Evolutionary conservation across 2,113 vertebrate species (phyloP).

Genomic region (Amia ocellicauda): DNA sequence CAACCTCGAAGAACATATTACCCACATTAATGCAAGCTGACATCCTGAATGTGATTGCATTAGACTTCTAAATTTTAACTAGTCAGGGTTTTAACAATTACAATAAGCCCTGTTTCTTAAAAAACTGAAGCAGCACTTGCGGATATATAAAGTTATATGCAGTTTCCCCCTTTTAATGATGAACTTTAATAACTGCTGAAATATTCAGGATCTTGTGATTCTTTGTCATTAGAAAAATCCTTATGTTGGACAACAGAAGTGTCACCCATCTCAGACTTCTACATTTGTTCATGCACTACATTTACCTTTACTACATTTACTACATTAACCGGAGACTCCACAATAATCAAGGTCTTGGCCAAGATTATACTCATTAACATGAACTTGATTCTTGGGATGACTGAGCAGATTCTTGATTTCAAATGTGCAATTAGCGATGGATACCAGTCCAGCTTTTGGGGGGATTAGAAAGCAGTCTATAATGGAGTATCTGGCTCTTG

Average conservation of each 20-base stretch:
- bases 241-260: conserved; percentile 4
- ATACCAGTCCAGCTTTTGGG: not conserved
- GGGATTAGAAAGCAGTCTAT: not conserved
- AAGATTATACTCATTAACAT: not conserved
- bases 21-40: no score
- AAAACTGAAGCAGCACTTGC: no score
- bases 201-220: conserved; percentile 15
- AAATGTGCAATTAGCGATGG: not conserved
- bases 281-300: no score
- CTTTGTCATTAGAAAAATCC: not conserved
- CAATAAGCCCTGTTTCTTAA: no score
- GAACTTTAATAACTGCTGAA: conserved; percentile 14
- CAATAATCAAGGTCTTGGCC: not conserved
- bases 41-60: no score
- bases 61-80: no score
- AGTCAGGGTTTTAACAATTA: no score
- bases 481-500: not conserved
- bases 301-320: no score
- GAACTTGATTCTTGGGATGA: not conserved
- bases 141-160: no score
- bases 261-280: no score
- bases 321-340: no score
- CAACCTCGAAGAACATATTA: no score
- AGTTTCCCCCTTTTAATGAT: conserved; percentile 2
- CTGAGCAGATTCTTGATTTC: not conserved